These are phyloP conservation scores for Cosmorhoe ocellata DNA, from an alignment of 2,888 invertebrate genomes.

Conservation along the genomic window DNA sequence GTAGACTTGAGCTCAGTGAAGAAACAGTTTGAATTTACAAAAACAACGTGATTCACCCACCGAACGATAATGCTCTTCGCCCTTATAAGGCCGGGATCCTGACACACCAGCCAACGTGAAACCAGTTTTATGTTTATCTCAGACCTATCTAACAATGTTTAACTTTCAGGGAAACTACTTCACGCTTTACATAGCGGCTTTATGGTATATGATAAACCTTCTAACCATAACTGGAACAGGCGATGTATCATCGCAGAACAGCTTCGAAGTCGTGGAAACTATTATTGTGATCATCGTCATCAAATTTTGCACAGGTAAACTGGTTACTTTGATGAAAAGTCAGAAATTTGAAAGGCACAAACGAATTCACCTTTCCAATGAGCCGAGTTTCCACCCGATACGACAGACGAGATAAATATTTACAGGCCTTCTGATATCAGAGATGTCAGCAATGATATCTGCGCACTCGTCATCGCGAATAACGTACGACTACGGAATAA, in stretches of 20 bases:
- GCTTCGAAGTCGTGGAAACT: conserved; percentile 75
- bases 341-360: no score
- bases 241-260: conserved; percentile 73
- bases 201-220: conserved; percentile 78
- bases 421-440: conserved; percentile 76
- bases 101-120: background rate
- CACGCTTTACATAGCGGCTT: conserved; percentile 66
- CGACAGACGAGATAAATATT: background rate
- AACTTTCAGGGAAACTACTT: conserved; percentile 61
- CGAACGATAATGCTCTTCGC: background rate
- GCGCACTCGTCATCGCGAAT: conserved; percentile 76
- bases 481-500: conserved; percentile 77
- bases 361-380: no score
- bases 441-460: conserved; percentile 79
- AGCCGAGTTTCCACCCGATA: no score
- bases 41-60: conserved; percentile 5
- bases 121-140: background rate
- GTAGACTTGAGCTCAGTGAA: no score
- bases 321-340: background rate
- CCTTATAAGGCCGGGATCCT: conserved; percentile 1
- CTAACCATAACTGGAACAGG: conserved; percentile 79
- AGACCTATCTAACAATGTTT: background rate
- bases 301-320: conserved; percentile 75
- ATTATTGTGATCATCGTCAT: conserved; percentile 71
- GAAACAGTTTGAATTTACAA: background rate